Evolutionary conservation across 2,113 vertebrate species (phyloP), one percentile per base, ranked within the genome.

Genomic region (Periophthalmodon schlosseri): DNA sequence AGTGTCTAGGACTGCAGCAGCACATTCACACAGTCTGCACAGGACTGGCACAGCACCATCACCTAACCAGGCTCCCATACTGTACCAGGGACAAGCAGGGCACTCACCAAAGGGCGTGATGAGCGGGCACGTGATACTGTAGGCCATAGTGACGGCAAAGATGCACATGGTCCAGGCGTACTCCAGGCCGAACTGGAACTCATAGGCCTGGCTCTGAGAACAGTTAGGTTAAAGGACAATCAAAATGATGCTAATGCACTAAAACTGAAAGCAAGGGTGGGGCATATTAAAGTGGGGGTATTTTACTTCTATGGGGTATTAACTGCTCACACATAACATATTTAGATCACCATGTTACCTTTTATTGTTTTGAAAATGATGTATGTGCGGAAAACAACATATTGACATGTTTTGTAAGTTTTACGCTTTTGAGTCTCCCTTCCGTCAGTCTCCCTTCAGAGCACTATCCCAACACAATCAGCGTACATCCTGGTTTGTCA

Each of bases 141-240:
- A 99, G 1, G 97, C 96, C 94, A 99, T 94, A 56, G 95, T 96
- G 10, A 99, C 96, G 0, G 95, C 94, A 91, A 98, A 96, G 89
- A 99, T 96, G 20, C 96, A 98, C 92, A 96, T 93, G 76, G 96
- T 99, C 98, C 98, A 99, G 7, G 97, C 97, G 0, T 99, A 99
- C 78, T 99, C 96, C 61, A 97, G 91, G 69, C 98, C 98, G 57
- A 95, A 99, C 92, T 99, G 97, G 93, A 99, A 99, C 84, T 98
- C 96, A 33, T 95, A 94, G 46, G 97, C 96, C 84, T 98, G 97
- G 87, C 90, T 96, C 97, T 98, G 89, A 56, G 84, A 69, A 70
- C 70, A 77, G 16, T 34, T 2, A 16, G 18, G 11, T 21, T 46
- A 46, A n/a, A 5, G 2, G 3, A 23, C 18, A 14, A 5, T 46